Base-by-base conservation (phyloP, 2,888 invertebrate genomes). In the Amphipyra tragopoginis region DNA sequence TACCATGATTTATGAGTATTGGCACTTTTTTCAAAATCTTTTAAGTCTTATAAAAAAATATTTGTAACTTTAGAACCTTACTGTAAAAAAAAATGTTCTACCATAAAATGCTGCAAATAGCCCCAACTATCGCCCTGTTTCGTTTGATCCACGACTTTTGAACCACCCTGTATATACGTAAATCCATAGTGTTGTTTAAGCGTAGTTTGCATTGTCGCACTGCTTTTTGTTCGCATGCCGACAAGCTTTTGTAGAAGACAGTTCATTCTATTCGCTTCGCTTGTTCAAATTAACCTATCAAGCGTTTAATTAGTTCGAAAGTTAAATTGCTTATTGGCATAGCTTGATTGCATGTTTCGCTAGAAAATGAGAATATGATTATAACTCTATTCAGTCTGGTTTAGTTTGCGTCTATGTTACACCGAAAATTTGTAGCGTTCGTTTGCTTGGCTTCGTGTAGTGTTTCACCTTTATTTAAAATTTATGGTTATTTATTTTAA, bases 231-330 rank as follows among this genome's bases (percentile, higher is more conserved):
- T 76, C 5, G 43, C 14, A 44, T 40, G 51, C 71, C 61, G 50
- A 64, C 71, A 52, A 42, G 29, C 42, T 10, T 51, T 33, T 38
- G 51, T 39, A 26, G 49, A 63, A 71, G 36, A 33, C 53, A 45
- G 42, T 47, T n/a, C 29, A 56, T 50, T 71, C 49, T 47, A 33
- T 42, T 43, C 34, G 36, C 55, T 56, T 13, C 42, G 26, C 45
- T 54, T 36, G 56, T 51, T 71, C 45, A 75, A 75, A 75, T 75
- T 75, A 70, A 75, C 76, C 56, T 63, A 75, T 70, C 76, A 71
- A 64, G 45, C 45, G 72, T 57, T 69, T 57, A 47, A 75, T 75
- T 75, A 57, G 50, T 75, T 75, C 33, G 56, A 70, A 70, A 70
- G 65, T 75, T 70, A 64, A 75, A 70, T 70, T 70, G 76, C 65